Evolutionary conservation across 2,888 invertebrate species (phyloP).

Genomic region (Hypomecis punctinalis): DNA sequence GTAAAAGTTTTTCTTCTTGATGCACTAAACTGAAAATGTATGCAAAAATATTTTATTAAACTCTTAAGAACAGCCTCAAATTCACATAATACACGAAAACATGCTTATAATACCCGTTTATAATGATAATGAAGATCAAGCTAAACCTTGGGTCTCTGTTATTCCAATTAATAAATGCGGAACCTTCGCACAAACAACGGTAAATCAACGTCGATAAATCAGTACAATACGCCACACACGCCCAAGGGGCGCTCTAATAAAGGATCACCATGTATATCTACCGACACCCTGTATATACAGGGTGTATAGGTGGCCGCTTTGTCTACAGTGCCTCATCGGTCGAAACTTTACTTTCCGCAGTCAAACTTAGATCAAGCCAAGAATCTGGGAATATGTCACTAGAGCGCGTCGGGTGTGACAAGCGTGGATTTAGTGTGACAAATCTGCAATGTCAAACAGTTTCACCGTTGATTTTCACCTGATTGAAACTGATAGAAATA

Average conservation of each 20-base stretch:
- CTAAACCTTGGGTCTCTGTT: background rate
- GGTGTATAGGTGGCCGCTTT: constrained; percentile 68
- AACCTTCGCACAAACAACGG: constrained; percentile 27
- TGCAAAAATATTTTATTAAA: too few relatives aligned
- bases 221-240: constrained; percentile 58
- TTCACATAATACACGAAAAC: too few relatives aligned
- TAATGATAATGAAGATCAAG: constrained; percentile 1
- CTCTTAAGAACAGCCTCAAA: too few relatives aligned
- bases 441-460: background rate
- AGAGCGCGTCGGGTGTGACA: constrained; percentile 51
- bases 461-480: background rate
- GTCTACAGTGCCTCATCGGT: constrained; percentile 74
- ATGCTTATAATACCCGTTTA: too few relatives aligned
- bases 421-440: constrained; percentile 55
- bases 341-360: constrained; percentile 80
- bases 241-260: constrained; percentile 64
- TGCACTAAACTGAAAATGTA: too few relatives aligned
- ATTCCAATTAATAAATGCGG: constrained; percentile 27
- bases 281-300: constrained; percentile 9
- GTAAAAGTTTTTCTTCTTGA: too few relatives aligned
- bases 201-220: constrained; percentile 58
- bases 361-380: constrained; percentile 79
- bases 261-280: constrained; percentile 54
- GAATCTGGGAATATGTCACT: constrained; percentile 55
- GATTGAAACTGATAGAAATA: background rate